Conservation (phyloP, 2,113 vertebrate species). For the Calyptommatus sinebrachiatus region DNA sequence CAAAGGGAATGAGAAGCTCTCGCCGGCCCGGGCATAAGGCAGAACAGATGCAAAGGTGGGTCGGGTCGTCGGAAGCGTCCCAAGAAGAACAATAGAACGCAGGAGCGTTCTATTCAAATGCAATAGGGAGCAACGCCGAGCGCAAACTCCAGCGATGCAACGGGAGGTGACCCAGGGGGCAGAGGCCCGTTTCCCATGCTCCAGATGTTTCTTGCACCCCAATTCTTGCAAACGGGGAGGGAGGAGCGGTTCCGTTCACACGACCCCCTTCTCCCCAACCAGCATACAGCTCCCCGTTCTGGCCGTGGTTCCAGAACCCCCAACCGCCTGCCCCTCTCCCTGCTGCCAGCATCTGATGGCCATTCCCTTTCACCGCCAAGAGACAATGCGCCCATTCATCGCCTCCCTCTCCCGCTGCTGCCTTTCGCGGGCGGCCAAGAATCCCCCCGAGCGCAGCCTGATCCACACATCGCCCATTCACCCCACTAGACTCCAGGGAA, state of each 20-base stretch:
- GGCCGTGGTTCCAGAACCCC: background rate
- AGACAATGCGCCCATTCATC: constrained; percentile 18
- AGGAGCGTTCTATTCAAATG: no score
- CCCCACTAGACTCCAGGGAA: no score
- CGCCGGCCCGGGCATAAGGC: no score
- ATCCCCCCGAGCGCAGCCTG: background rate
- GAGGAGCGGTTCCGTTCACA: background rate
- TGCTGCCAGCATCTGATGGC: background rate
- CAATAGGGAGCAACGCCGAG: no score
- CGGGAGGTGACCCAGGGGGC: background rate
- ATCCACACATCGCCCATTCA: no score
- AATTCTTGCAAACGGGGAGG: background rate
- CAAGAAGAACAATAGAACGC: background rate
- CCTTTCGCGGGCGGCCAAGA: background rate
- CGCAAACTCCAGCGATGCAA: background rate
- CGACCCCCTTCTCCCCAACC: background rate
- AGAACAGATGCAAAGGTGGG: background rate
- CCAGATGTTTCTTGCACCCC: no score
- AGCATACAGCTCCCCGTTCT: background rate
- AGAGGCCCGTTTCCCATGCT: no score
- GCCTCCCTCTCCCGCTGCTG: background rate
- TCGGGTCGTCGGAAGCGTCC: background rate
- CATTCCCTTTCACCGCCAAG: no score
- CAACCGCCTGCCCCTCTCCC: background rate
- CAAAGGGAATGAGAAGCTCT: background rate